phyloP scores from a whole-genome alignment of 2,113 vertebrate species.

The Clarias macrocephalus region DNA sequence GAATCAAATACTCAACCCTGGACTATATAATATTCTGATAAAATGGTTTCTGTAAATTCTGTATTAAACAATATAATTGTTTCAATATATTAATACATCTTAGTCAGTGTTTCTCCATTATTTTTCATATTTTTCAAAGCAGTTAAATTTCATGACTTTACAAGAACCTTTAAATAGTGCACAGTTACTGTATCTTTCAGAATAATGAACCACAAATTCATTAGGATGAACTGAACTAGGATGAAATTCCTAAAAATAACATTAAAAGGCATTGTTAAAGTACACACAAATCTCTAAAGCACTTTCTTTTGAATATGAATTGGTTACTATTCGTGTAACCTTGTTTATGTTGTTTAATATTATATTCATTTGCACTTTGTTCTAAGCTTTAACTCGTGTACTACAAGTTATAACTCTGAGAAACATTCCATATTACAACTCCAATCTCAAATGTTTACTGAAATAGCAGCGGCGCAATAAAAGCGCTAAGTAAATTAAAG shows the following conservation, averaged over 20 bases:
- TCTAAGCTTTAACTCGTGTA: not conserved
- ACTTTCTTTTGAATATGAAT: not conserved
- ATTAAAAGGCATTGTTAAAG: not conserved
- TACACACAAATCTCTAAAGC: not conserved
- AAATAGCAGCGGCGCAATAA: not conserved
- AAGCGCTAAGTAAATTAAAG: not conserved
- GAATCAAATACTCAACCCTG: too few species aligned
- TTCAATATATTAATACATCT: not conserved
- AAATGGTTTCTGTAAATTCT: not conserved
- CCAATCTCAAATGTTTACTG: not conserved
- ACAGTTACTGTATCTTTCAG: not conserved
- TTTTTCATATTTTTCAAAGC: not conserved
- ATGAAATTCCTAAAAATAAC: not conserved
- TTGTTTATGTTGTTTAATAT: not conserved
- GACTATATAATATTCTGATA: not conserved
- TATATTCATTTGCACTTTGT: not conserved
- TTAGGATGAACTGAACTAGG: too few species aligned
- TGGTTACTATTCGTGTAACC: not conserved
- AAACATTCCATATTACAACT: not conserved
- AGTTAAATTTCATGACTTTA: not conserved
- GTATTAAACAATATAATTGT: not conserved
- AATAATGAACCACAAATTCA: not conserved
- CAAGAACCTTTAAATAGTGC: not conserved
- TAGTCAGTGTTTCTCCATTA: not conserved
- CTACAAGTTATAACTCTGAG: not conserved